A percentile compares a stretch with the other conserved stretches of the same genome.
Conservation (phyloP, 2,113 vertebrate species). For the Uria lomvia region DNA sequence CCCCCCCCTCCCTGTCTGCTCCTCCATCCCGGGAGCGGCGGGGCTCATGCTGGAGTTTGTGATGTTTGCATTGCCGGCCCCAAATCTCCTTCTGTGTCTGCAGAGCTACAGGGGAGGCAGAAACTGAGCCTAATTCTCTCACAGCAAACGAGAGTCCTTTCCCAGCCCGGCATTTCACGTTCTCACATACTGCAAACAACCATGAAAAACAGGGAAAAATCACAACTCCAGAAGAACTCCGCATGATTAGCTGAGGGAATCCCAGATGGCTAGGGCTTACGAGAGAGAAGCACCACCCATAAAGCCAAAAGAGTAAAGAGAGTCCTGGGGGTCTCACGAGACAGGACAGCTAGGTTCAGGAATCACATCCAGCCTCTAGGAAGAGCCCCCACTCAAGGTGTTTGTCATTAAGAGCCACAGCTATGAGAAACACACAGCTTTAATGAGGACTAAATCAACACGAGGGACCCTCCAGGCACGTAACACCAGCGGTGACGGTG, state of each 20-base stretch:
- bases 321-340: accelerated
- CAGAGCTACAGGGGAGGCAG: background rate
- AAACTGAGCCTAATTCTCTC: background rate
- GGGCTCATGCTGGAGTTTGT: background rate
- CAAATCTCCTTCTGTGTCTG: background rate
- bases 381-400: background rate
- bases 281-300: background rate
- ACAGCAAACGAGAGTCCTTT: background rate
- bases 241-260: background rate
- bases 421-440: background rate
- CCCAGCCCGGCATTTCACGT: background rate
- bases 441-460: background rate
- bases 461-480: background rate
- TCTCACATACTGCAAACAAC: background rate
- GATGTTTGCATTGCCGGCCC: background rate
- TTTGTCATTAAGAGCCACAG: background rate
- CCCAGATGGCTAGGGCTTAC: background rate
- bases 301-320: background rate
- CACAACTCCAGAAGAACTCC: background rate
- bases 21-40: background rate
- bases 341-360: background rate
- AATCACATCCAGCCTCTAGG: background rate
- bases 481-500: background rate
- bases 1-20: background rate
- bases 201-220: background rate